These are phyloP conservation scores for Linepithema humile DNA, from an alignment of 1,140 invertebrate genomes.

Conservation along the genomic window DNA sequence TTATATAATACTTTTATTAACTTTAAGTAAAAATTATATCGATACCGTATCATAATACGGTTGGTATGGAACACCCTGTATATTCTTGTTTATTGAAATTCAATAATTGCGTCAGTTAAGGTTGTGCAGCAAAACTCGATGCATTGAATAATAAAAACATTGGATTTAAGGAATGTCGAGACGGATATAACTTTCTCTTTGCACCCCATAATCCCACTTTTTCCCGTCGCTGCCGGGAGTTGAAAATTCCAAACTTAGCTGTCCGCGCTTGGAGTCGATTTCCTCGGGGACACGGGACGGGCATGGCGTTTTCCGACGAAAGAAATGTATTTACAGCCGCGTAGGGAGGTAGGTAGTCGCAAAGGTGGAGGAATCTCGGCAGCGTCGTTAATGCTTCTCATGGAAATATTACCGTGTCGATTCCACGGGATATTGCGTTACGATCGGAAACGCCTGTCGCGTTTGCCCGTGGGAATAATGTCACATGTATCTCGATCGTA, in stretches of 20 bases:
- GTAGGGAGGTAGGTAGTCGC: slow-evolving; percentile 41
- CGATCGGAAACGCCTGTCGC: slow-evolving; percentile 51
- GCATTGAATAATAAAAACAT: slow-evolving; percentile 39
- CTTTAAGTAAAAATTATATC: too few relatives aligned
- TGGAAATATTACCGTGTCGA: slow-evolving; percentile 67
- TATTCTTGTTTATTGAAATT: not conserved
- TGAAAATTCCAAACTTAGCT: slow-evolving; percentile 51
- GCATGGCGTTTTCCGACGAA: slow-evolving; percentile 55
- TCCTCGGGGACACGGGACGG: slow-evolving; percentile 67
- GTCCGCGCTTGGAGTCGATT: slow-evolving; percentile 63
- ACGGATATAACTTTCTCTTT: slow-evolving; percentile 36
- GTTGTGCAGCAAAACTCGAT: not conserved
- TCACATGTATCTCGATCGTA: slow-evolving; percentile 26
- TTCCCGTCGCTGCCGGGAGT: slow-evolving; percentile 53
- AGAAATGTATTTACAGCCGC: slow-evolving; percentile 70
- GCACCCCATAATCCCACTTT: slow-evolving; percentile 46
- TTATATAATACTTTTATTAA: not conserved
- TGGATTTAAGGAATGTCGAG: slow-evolving; percentile 16
- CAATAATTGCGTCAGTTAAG: not conserved
- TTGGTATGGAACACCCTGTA: too few relatives aligned
- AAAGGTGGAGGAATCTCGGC: slow-evolving; percentile 58
- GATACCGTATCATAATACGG: not conserved
- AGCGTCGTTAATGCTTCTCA: slow-evolving; percentile 65
- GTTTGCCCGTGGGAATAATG: slow-evolving; percentile 45
- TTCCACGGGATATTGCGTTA: slow-evolving; percentile 60